phyloP scores from a whole-genome alignment of 2,113 vertebrate genomes.

The Probosciger aterrimus region DNA sequence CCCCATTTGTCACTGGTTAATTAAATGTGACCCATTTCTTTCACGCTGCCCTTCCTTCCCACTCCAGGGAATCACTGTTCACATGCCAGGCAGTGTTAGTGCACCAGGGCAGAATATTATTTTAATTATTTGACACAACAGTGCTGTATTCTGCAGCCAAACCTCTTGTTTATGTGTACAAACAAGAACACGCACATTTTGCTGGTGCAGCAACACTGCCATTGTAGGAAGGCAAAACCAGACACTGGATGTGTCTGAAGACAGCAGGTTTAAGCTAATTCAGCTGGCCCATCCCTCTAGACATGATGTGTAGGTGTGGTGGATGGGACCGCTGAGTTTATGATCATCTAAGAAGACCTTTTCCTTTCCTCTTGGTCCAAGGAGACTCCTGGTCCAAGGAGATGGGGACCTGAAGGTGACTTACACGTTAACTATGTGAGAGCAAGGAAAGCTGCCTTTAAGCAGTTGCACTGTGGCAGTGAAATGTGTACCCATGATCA shows the following conservation, averaged over 20 bases:
- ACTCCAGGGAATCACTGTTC: not conserved
- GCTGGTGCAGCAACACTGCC: not conserved
- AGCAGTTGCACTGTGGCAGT: rapidly evolving
- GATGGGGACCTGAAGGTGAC: not conserved
- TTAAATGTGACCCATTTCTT: not conserved
- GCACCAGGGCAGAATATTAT: not conserved
- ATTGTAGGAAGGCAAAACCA: not conserved
- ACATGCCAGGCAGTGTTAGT: not conserved
- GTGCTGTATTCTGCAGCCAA: not conserved
- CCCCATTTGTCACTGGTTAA: not conserved
- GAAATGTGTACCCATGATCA: not conserved
- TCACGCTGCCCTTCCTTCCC: not conserved
- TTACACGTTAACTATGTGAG: not conserved
- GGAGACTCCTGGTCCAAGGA: not conserved
- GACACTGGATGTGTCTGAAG: not conserved
- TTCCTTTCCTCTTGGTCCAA: not conserved
- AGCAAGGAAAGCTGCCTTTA: not conserved
- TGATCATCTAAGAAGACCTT: not conserved
- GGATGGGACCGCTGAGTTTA: rapidly evolving
- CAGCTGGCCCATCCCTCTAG: too few relatives aligned
- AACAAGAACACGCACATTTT: not conserved
- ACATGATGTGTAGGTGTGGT: rapidly evolving
- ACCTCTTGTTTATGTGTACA: not conserved
- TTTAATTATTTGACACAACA: not conserved
- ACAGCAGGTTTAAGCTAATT: not conserved